Evolutionary conservation across 2,113 vertebrate species (phyloP).

Genomic region (Cyphomyrus discorhynchus): DNA sequence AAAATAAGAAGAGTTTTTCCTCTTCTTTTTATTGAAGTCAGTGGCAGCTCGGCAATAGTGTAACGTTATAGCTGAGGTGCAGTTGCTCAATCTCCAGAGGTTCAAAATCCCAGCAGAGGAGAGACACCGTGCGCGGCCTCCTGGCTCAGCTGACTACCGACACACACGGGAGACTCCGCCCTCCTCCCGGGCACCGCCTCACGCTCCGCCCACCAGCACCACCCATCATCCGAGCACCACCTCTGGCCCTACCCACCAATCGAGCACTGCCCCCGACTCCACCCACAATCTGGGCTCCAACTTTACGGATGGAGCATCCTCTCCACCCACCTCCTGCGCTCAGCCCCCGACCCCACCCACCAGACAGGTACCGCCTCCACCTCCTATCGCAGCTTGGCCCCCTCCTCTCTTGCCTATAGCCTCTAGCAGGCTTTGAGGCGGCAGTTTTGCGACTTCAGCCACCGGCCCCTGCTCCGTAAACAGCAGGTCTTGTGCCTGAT

Average conservation of each 20-base stretch:
- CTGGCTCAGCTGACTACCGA: conserved; percentile 42
- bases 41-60: not conserved
- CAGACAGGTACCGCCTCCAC: not conserved
- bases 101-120: conserved; percentile 47
- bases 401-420: not conserved
- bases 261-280: not conserved
- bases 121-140: conserved; percentile 42
- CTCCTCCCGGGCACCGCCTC: conserved; percentile 38
- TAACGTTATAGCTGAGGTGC: conserved; percentile 8
- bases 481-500: not conserved
- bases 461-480: not conserved
- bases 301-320: not conserved
- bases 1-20: not conserved
- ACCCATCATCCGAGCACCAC: conserved; percentile 18
- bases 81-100: conserved; percentile 41
- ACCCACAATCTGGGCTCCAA: not conserved
- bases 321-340: not conserved
- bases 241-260: conserved; percentile 18
- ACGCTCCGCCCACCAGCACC: conserved; percentile 16
- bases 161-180: conserved; percentile 43
- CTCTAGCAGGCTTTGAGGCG: not conserved
- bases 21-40: not conserved
- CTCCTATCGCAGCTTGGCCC: not conserved
- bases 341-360: not conserved
- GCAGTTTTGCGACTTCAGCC: not conserved